Evolutionary conservation across 2,888 invertebrate genomes (phyloP), one percentile per base, ranked within the genome.

Genomic region (Drosophila demipolita): DNA sequence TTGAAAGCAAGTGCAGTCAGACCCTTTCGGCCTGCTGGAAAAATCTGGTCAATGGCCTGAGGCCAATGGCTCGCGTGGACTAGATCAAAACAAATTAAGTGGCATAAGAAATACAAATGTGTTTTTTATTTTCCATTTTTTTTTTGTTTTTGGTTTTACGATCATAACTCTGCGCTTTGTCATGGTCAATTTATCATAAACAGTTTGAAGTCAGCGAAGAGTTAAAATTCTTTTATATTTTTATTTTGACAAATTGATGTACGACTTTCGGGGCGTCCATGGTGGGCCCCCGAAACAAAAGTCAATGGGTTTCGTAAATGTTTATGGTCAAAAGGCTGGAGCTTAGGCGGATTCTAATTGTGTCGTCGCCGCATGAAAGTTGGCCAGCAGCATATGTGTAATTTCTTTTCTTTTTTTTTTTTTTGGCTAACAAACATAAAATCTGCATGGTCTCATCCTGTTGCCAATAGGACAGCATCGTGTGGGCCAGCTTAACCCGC

Each of bases 111-210:
- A 68, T 74, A 87, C 78, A 78, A 89, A 89, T 87, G 84, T 76
- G 69, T 15, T 68, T 52, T 55, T 66, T 61, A 15, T 12, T 42
- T n/a, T 42, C 8, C 45, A n/a, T 45, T 36, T 52, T 33, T 59
- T 58, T 60, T 66, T 54, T 38, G 26, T 61, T 36, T 17, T 11
- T 12, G 15, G 26, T 29, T 29, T 17, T 73, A 73, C 59, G 70
- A 71, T 71, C 57, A 54, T 66, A 66, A 65, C 53, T 73, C 58
- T 64, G 32, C 35, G 49, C 33, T 66, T 49, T 75, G 75, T 80
- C 87, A 85, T 63, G 86, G 88, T 85, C 88, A 85, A 87, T 89
- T 89, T 87, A 85, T 87, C 88, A 87, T 82, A 75, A 71, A 66
- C 50, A 66, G 80, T 71, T 58, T 66, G 75, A 84, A 82, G 71